Base-by-base conservation (phyloP, 2,888 invertebrate species). In the Agonopterix alstromeriana region DNA sequence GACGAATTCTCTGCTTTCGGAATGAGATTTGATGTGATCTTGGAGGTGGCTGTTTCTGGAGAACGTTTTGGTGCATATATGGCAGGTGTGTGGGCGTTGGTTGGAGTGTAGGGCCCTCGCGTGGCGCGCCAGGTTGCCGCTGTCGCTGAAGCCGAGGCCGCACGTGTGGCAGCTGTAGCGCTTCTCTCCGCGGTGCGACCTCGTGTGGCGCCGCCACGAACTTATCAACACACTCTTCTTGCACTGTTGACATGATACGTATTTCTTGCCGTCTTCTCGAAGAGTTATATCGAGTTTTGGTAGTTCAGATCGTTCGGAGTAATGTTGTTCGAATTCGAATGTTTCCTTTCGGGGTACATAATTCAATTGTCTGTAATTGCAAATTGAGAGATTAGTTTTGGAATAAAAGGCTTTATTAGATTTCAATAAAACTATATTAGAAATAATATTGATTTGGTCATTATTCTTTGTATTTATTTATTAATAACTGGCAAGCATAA, bases 111-210 rank as follows among this genome's bases (percentile, higher is more conserved):
- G 59, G 12, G 88, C 82, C 17, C 82, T 79, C 2, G 80, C 63
- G 70, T 92, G 92, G 0, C 91, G 78, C 11, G 79, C 79, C 35
- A 92, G 72, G 59, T 90, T 90, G 40, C 81, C 84, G 49, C 72
- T 67, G 60, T 89, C 84, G 48, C 73, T 63, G 72, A 90, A 91
- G 38, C 73, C 75, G 48, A 82, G 83, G 0, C 90, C 91, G 66
- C 91, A 91, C n/a, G 78, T 53, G 53, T 85, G 76, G 63, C 92
- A 92, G 58, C 80, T 77, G 67, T 82, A 82, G 0, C 80, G 70
- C 42, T 74, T 71, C 49, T 77, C 81, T 17, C 52, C 77, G 64
- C 45, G 73, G 61, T 91, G 91, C 4, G 79, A 63, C 1, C 88
- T 80, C 51, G 68, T 63, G 60, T 91, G 92, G 0, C 90, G 75